Conservation (phyloP, 2,113 vertebrate species). For the Campylomormyrus numenius region DNA sequence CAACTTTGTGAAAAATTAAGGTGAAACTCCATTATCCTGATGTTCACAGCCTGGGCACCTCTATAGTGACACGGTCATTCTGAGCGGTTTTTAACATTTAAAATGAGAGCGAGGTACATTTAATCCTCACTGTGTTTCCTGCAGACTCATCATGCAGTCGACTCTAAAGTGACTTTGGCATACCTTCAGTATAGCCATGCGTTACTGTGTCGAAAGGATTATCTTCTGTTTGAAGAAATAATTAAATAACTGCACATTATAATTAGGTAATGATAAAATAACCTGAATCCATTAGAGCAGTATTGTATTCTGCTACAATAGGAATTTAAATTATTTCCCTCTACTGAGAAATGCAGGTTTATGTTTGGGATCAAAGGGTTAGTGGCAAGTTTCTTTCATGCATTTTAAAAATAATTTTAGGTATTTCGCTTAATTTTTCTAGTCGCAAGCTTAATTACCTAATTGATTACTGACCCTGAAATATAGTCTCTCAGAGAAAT, state of each 20-base stretch:
- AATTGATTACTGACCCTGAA: background rate
- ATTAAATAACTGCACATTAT: slow-evolving; percentile 10
- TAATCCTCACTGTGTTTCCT: background rate
- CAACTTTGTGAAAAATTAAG: background rate
- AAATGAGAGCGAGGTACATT: background rate
- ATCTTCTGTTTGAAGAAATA: slow-evolving; percentile 10
- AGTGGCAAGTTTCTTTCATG: background rate
- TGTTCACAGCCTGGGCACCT: background rate
- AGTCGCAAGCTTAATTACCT: background rate
- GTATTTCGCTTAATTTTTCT: background rate
- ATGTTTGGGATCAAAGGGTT: background rate
- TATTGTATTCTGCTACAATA: background rate
- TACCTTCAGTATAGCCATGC: background rate
- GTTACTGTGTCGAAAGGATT: background rate
- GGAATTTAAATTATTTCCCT: background rate
- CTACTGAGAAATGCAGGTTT: background rate
- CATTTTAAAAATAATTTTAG: background rate
- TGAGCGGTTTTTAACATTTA: background rate
- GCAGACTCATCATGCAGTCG: background rate
- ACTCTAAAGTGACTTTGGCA: background rate
- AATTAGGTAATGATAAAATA: background rate
- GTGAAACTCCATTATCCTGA: background rate
- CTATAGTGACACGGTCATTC: no score
- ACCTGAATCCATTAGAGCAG: background rate
- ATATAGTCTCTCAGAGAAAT: background rate